Evolutionary conservation across 2,797 vertebrate species (phyloP).

Genomic region (Aselliscus stoliczkanus): DNA sequence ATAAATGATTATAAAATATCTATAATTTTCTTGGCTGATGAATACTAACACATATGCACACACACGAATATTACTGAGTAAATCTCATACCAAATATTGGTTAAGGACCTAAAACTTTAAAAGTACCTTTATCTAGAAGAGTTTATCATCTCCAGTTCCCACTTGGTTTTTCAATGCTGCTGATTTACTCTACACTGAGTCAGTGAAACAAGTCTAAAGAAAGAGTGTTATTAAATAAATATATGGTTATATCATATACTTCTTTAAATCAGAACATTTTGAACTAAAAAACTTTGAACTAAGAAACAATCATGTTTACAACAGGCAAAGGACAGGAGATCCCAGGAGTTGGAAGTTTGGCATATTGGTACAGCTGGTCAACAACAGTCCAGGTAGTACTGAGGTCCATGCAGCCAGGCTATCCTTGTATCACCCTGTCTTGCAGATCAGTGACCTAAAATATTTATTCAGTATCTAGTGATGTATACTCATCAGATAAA

Average conservation of each 20-base stretch:
- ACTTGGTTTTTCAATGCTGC: not conserved
- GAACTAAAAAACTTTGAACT: conserved; percentile 8
- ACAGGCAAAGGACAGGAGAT: not conserved
- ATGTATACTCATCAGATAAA: not conserved
- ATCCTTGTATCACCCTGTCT: not conserved
- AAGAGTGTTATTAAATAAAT: conserved; percentile 5
- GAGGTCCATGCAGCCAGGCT: not conserved
- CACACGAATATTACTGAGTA: not conserved
- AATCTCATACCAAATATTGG: conserved; percentile 32
- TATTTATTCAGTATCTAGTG: not conserved
- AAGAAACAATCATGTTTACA: conserved; percentile 21
- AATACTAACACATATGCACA: not conserved
- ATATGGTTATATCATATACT: not conserved
- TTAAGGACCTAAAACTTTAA: conserved; percentile 13
- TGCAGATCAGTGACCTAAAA: conserved; percentile 19
- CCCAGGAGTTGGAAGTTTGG: not conserved
- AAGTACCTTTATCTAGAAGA: not conserved
- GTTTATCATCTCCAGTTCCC: not conserved
- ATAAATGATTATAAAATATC: conserved; percentile 28
- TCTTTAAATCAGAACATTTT: conserved; percentile 5
- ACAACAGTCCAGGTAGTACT: not conserved
- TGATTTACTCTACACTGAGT: not conserved
- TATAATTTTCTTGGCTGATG: conserved; percentile 26
- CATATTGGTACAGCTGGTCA: not conserved
- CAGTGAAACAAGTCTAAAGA: conserved; percentile 29